Percentiles rank a stretch among this genome's conserved stretches.
Evolutionary conservation across 2,888 invertebrate genomes (phyloP).

Genomic region (Timandra comae): DNA sequence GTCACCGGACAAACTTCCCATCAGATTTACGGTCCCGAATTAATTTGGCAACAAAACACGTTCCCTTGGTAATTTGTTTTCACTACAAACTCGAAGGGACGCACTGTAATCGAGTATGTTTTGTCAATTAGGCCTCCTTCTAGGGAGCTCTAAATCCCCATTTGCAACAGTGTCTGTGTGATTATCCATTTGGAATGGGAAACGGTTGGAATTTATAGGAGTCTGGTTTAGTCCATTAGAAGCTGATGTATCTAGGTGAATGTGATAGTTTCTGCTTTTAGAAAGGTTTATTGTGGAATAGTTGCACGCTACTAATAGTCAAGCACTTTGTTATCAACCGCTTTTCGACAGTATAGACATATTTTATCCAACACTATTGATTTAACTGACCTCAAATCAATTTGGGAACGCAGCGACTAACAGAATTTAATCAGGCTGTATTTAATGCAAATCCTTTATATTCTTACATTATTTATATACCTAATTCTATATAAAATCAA

Average conservation of each 20-base stretch:
- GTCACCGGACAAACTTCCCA: neutral
- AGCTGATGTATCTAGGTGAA: conserved; percentile 34
- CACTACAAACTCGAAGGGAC: conserved; percentile 21
- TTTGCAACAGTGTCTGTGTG: conserved; percentile 56
- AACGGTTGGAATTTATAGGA: conserved; percentile 59
- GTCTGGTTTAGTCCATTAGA: conserved; percentile 59
- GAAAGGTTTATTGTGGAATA: conserved; percentile 17
- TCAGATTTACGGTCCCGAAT: conserved; percentile 16
- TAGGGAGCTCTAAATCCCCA: conserved; percentile 59
- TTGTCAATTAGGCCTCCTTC: conserved; percentile 61
- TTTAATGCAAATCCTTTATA: too few relatives aligned
- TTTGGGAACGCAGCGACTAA: too few relatives aligned
- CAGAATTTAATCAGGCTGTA: too few relatives aligned
- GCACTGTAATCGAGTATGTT: conserved; percentile 53
- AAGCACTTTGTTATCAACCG: too few relatives aligned
- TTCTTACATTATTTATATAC: too few relatives aligned
- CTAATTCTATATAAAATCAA: too few relatives aligned
- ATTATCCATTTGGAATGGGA: conserved; percentile 66
- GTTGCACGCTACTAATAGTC: too few relatives aligned
- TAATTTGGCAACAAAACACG: conserved; percentile 35
- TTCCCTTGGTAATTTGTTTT: conserved; percentile 27
- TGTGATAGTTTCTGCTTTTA: conserved; percentile 28
- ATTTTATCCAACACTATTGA: too few relatives aligned
- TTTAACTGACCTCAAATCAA: too few relatives aligned
- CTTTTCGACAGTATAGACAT: too few relatives aligned